Base-by-base conservation (phyloP, 2,797 vertebrate species). In the Labroides dimidiatus region DNA sequence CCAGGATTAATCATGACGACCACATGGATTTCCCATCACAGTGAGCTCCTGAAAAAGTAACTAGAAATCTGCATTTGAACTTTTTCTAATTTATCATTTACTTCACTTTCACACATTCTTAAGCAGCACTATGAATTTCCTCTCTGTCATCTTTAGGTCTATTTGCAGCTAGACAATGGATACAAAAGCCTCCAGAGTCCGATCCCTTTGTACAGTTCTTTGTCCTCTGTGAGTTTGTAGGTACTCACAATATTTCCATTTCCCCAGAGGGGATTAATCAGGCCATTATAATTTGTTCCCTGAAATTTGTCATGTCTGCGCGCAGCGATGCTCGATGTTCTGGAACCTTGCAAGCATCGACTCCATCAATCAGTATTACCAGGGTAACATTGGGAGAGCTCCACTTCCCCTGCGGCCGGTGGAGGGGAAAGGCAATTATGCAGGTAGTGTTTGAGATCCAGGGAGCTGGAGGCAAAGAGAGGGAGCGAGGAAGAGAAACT, bases 301-400 rank as follows among this genome's bases (percentile, higher is more conserved):
- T 57, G 75, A 91, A 92, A 94, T 93, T 89, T 90, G 91, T 93
- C 92, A 93, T 93, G 87, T 93, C 90, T 92, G 70, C 83, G 86
- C 86, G 84, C 58, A 44, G 80, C 78, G 79, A 87, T 87, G 89
- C 89, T 91, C 91, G 81, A 90, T 93, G 92, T 93, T 94, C 89
- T 93, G 92, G 92, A 93, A 94, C 91, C 84, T 50, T 86, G 83
- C 81, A 72, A 90, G 91, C 78, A 92, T 93, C 89, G 88, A 93
- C 91, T 94, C 91, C 92, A 94, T 94, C 93, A 93, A 94, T 95
- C 94, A 93, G 90, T 89, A 94, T 95, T 94, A 94, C 89, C 77
- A 86, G 87, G 37, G 90, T 91, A 92, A 91, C 85, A 45, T 89
- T 91, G 78, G 78, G 87, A 92, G 90, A 90, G 90, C 88, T 87